Evolutionary conservation across 1,140 invertebrate species (phyloP).

Genomic region (Mizuhopecten yessoensis): DNA sequence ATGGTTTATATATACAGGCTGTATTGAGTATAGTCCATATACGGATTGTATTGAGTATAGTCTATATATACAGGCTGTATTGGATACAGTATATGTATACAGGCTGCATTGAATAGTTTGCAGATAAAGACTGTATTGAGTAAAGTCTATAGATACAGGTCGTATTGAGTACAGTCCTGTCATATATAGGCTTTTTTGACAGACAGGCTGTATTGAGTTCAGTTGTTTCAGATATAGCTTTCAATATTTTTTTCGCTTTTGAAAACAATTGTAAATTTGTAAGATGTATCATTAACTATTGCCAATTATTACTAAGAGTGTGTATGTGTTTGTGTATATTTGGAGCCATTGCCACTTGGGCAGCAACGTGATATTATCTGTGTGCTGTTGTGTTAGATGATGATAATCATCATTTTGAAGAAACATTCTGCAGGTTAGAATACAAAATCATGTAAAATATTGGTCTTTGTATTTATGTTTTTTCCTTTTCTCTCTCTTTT

Average conservation of each 20-base stretch:
- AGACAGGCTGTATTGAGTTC: neutral
- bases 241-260: neutral
- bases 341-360: neutral
- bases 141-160: neutral
- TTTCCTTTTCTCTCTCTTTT: neutral
- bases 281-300: neutral
- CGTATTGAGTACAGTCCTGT: neutral
- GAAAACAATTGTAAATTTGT: neutral
- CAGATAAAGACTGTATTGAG: neutral
- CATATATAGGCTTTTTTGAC: neutral
- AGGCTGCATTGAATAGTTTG: neutral
- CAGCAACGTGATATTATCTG: conserved; percentile 28
- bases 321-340: conserved; percentile 17
- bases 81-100: neutral
- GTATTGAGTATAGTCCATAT: neutral
- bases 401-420: neutral
- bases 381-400: neutral
- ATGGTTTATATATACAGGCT: neutral
- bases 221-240: neutral
- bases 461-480: neutral
- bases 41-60: neutral
- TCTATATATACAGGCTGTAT: neutral
- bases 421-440: conserved; percentile 17
- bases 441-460: neutral
- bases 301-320: neutral